phyloP scores from a whole-genome alignment of 2,113 vertebrate species.

The Euleptes europaea region DNA sequence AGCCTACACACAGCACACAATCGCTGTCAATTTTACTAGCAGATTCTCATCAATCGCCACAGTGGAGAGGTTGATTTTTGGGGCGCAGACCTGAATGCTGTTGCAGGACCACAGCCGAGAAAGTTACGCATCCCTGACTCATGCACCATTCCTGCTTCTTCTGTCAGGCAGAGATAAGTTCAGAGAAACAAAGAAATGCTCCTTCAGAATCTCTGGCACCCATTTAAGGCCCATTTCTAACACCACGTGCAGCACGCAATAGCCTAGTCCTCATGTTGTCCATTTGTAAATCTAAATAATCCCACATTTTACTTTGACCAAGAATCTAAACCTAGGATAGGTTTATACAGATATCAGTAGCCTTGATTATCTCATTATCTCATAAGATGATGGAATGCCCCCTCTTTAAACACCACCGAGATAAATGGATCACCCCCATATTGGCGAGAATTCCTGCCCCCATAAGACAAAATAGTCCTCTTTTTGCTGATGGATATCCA shows the following conservation, averaged over 20 bases:
- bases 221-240: not conserved
- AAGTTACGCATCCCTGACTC: not conserved
- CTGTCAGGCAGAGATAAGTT: not conserved
- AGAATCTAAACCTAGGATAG: not conserved
- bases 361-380: too few species aligned
- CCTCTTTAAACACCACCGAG: too few species aligned
- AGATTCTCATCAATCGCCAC: constrained; percentile 1
- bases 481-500: too few species aligned
- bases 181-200: not conserved
- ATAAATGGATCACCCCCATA: too few species aligned
- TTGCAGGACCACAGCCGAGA: not conserved
- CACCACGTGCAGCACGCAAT: not conserved
- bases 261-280: not conserved
- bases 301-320: not conserved
- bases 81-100: constrained; percentile 52
- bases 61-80: constrained; percentile 42
- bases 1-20: not conserved
- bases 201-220: not conserved
- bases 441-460: too few species aligned
- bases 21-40: constrained; percentile 36
- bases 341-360: not conserved
- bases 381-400: too few species aligned
- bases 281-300: not conserved
- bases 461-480: too few species aligned
- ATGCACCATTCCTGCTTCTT: not conserved